Percentiles rank a stretch among this genome's conserved stretches.
Evolutionary conservation across 2,888 invertebrate genomes (phyloP).

Genomic region (Trichopoda pennipes): DNA sequence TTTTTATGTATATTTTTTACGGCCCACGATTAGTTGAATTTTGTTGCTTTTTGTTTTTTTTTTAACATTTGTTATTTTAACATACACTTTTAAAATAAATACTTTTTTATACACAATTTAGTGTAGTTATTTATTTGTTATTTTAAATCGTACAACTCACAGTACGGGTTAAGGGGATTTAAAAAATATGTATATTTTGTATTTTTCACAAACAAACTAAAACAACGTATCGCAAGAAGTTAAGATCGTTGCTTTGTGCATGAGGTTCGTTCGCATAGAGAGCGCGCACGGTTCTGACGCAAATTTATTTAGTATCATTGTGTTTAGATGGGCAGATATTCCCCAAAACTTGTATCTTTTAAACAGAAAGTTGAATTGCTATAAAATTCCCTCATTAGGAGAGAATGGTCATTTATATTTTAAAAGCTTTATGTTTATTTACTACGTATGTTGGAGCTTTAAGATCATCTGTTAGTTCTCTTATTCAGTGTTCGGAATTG

Average conservation of each 20-base stretch:
- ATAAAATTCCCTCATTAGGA: too few relatives aligned
- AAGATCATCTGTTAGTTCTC: conserved; percentile 7
- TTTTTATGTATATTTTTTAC: conserved; percentile 25
- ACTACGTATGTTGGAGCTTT: conserved; percentile 37
- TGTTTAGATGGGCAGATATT: conserved; percentile 55
- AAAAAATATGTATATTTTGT: conserved; percentile 21
- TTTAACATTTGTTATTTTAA: conserved; percentile 36
- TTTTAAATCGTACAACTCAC: conserved; percentile 35
- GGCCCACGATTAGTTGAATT: conserved; percentile 31
- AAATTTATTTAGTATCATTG: conserved; percentile 51
- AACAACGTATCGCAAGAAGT: conserved; percentile 31
- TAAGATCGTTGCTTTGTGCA: conserved; percentile 26
- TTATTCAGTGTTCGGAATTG: neutral
- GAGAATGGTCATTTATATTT: neutral
- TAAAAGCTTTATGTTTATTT: conserved; percentile 5
- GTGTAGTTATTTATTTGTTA: neutral
- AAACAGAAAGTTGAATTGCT: conserved; percentile 17
- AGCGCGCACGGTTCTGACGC: conserved; percentile 68
- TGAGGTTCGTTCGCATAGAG: conserved; percentile 66
- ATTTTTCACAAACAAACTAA: conserved; percentile 33
- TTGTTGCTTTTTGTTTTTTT: conserved; percentile 38
- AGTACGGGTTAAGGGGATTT: conserved; percentile 43
- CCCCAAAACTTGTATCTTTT: conserved; percentile 36
- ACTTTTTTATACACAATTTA: conserved; percentile 31
- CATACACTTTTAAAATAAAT: conserved; percentile 55